Percentiles rank a stretch among this genome's conserved stretches.
Evolutionary conservation across 2,888 invertebrate genomes (phyloP).

Genomic region (Sphinx pinastri): DNA sequence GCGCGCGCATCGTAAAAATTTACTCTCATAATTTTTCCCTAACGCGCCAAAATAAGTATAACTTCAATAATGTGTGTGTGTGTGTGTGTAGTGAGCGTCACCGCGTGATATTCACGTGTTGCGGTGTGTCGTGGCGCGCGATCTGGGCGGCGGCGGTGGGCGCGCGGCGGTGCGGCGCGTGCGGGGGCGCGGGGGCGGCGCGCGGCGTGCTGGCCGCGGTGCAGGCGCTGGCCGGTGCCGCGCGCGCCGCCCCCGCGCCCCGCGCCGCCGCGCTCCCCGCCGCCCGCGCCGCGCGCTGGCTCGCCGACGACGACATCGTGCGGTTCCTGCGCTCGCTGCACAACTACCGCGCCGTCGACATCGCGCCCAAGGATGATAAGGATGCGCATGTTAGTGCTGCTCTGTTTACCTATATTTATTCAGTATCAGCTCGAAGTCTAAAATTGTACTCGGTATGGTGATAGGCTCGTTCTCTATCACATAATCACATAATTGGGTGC

Average conservation of each 20-base stretch:
- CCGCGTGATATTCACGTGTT: constrained; percentile 62
- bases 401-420: no score
- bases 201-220: constrained; percentile 54
- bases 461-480: no score
- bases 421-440: no score
- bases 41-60: no score
- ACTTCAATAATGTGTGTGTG: no score
- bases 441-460: no score
- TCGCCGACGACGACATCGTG: constrained; percentile 97
- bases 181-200: constrained; percentile 56
- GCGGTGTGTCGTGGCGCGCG: constrained; percentile 56
- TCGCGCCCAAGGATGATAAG: not conserved
- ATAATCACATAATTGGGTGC: no score
- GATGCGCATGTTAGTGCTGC: not conserved
- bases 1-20: no score
- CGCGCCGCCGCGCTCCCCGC: constrained; percentile 50
- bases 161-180: constrained; percentile 48
- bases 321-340: constrained; percentile 91
- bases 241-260: constrained; percentile 45
- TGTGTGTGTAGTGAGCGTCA: constrained; percentile 57
- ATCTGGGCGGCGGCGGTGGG: constrained; percentile 54
- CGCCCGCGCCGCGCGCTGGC: constrained; percentile 81
- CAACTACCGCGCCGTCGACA: constrained; percentile 57
- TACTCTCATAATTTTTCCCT: no score
- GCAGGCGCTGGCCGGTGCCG: constrained; percentile 46